A percentile compares a stretch with the other conserved stretches of the same genome.
Conservation (phyloP, 1,140 invertebrate species). For the Ips typographus region DNA sequence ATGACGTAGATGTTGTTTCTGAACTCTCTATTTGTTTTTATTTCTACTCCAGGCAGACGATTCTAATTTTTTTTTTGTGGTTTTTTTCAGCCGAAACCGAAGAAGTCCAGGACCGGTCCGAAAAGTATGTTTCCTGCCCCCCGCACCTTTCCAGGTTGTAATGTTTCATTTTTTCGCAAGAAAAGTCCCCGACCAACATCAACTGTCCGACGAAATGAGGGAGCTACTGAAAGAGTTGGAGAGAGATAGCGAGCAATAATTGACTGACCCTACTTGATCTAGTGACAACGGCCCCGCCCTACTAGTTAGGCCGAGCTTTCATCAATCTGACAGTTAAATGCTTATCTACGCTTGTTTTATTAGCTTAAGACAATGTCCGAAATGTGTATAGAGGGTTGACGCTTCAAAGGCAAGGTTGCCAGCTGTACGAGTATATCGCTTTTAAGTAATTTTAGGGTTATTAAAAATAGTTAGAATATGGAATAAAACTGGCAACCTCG, state of each 20-base stretch:
- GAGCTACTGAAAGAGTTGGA: slow-evolving; percentile 49
- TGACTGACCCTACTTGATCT: slow-evolving; percentile 13
- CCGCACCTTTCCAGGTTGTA: background rate
- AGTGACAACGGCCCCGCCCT: too few species aligned
- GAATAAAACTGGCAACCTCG: slow-evolving; percentile 5
- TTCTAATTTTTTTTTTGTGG: slow-evolving; percentile 16
- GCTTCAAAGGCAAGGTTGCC: slow-evolving; percentile 15
- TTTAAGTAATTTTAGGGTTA: slow-evolving; percentile 30
- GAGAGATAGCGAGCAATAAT: slow-evolving; percentile 50
- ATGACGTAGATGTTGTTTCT: too few species aligned
- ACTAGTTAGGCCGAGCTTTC: background rate
- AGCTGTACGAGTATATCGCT: slow-evolving; percentile 25
- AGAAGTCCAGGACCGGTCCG: slow-evolving; percentile 28
- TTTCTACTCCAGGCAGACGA: too few species aligned
- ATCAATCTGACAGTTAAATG: background rate
- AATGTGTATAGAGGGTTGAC: slow-evolving; percentile 18
- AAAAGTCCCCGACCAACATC: slow-evolving; percentile 46
- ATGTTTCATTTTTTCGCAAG: slow-evolving; percentile 39
- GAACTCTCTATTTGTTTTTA: too few species aligned
- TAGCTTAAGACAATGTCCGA: background rate
- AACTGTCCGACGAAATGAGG: slow-evolving; percentile 51
- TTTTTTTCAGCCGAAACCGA: slow-evolving; percentile 44
- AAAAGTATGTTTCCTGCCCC: slow-evolving; percentile 20
- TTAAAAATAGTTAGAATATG: background rate
- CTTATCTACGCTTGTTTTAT: background rate